Base-by-base conservation (phyloP, 2,888 invertebrate species). In the Platycheirus rosarum region DNA sequence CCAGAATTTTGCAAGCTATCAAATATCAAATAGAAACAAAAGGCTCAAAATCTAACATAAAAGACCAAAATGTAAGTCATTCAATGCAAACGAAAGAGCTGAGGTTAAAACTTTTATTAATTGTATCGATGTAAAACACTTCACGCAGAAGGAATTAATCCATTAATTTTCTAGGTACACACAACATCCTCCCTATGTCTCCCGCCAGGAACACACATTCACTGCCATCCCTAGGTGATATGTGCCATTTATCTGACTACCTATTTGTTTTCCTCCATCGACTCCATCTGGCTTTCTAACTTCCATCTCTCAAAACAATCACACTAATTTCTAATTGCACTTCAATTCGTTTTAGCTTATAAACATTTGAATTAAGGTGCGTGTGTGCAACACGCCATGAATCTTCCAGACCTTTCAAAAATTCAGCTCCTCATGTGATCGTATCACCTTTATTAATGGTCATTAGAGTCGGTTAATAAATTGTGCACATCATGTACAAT, bases 401-500 rank as follows among this genome's bases (percentile, higher is more conserved):
- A 74, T 74, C 73, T 46, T 32, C 35, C 26, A 53, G 35, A 55
- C 42, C 53, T 48, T 46, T 46, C 32, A 32, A 62, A 71, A 73
- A 60, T 37, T 55, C 53, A 63, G 49, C 79, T 63, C 29, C 49
- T 68, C 53, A 53, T 75, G 23, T 35, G 82, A 82, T 77, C 55
- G 62, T 77, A 82, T 82, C 82, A 49, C 68, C 60, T 77, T 82
- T 82, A 82, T 82, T 82, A 82, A 77, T 82, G 71, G 82, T 82
- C 82, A 77, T 82, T 82, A 82, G 68, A 77, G 71, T 62, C 77
- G 77, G 77, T 77, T 82, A 82, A 82, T 82, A 82, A 82, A 82
- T 82, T 77, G 71, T 68, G 62, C 71, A 63, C 71, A 82, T 51
- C 68, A 73, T 51, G 44, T 63, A 57, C 55, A 71, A 62, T 60